Percentiles rank a stretch among this genome's conserved stretches.
phyloP scores from a whole-genome alignment of 2,888 invertebrate genomes.

The Oligia strigilis region DNA sequence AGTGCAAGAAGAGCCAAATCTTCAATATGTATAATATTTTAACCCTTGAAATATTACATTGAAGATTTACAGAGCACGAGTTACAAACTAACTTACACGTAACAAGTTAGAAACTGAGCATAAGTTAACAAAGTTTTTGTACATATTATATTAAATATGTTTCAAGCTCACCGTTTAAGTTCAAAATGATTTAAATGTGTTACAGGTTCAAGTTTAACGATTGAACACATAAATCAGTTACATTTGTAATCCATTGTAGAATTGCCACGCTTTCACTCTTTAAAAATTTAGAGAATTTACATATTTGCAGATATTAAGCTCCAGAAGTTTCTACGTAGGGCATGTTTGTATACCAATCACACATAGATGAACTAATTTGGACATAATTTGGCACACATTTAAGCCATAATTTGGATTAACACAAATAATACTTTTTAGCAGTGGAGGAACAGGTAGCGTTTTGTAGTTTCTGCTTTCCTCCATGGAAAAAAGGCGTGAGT shows the following conservation, averaged over 20 bases:
- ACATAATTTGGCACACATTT: neutral
- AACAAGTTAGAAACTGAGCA: conserved; percentile 49
- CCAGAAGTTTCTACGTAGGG: neutral
- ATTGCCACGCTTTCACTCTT: conserved; percentile 13
- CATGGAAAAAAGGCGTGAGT: neutral
- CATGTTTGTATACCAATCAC: neutral
- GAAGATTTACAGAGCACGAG: conserved; percentile 36
- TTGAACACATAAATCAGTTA: conserved; percentile 39
- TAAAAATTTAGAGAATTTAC: neutral
- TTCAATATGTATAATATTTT: conserved; percentile 53
- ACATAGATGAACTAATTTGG: neutral
- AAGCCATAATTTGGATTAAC: neutral
- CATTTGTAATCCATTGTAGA: neutral
- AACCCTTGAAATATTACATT: conserved; percentile 7
- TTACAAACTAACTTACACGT: conserved; percentile 53
- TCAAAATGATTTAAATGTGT: conserved; percentile 54
- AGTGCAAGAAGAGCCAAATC: conserved; percentile 40
- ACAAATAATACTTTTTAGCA: neutral
- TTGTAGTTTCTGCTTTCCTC: neutral
- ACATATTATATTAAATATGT: conserved; percentile 58
- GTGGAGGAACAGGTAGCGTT: neutral
- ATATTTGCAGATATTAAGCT: neutral
- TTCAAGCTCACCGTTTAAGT: conserved; percentile 27
- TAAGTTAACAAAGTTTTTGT: conserved; percentile 58
- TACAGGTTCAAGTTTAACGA: conserved; percentile 31